phyloP scores from a whole-genome alignment of 2,888 invertebrate genomes.

The Limnephilus rhombicus region DNA sequence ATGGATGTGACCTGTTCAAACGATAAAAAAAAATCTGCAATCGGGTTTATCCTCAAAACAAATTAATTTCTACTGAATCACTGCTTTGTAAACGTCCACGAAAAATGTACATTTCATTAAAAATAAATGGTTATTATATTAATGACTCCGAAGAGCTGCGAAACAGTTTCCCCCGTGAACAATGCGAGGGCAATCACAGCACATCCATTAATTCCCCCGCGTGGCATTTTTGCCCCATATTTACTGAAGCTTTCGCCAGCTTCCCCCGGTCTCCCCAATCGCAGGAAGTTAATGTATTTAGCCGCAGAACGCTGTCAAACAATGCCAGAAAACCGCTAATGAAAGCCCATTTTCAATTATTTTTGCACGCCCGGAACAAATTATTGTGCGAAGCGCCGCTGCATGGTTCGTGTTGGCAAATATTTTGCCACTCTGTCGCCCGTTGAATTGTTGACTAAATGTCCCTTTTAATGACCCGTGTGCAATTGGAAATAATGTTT shows the following conservation, averaged over 20 bases:
- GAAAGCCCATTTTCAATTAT: conserved; percentile 14
- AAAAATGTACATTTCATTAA: not conserved
- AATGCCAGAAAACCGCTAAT: conserved; percentile 14
- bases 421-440: not conserved
- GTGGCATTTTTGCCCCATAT: conserved; percentile 47
- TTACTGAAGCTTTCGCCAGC: not conserved
- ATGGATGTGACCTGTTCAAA: too few species aligned
- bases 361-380: conserved; percentile 17
- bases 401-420: not conserved
- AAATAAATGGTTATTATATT: not conserved
- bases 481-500: not conserved
- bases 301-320: conserved; percentile 16
- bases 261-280: not conserved
- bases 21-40: too few species aligned
- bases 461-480: not conserved
- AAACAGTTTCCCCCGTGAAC: conserved; percentile 38
- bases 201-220: conserved; percentile 10
- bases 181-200: conserved; percentile 44
- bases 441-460: not conserved
- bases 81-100: not conserved
- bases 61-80: not conserved
- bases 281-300: conserved; percentile 35
- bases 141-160: not conserved
- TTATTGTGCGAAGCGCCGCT: not conserved
- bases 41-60: not conserved